A percentile compares a stretch with the other conserved stretches of the same genome.
These are phyloP conservation scores for Hyla sarda DNA, from an alignment of 2,113 vertebrate genomes.

Conservation along the genomic window DNA sequence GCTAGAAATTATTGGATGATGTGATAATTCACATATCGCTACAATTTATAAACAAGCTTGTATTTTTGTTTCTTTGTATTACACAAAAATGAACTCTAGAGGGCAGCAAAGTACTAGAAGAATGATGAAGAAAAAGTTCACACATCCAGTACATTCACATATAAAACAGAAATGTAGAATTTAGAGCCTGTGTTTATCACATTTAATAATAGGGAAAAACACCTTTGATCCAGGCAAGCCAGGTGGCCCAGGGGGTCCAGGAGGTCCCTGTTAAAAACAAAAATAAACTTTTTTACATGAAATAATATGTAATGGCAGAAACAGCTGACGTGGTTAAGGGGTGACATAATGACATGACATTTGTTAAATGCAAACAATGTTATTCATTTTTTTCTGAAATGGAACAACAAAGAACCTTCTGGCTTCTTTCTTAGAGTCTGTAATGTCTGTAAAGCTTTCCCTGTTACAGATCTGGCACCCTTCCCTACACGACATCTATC, in stretches of 20 bases:
- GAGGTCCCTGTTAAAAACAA: conserved; percentile 84
- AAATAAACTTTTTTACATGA: conserved; percentile 12
- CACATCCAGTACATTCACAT: too few relatives aligned
- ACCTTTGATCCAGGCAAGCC: conserved; percentile 92
- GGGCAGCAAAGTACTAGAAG: not conserved
- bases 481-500: not conserved
- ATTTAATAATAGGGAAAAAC: conserved; percentile 61
- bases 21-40: too few relatives aligned
- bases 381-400: not conserved
- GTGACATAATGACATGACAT: not conserved
- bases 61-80: conserved; percentile 9
- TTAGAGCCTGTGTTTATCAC: not conserved
- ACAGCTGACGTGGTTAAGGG: not conserved
- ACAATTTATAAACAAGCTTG: not conserved
- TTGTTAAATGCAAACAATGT: not conserved
- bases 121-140: not conserved
- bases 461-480: not conserved
- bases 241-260: conserved; percentile 84
- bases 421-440: not conserved
- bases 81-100: not conserved
- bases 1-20: too few relatives aligned
- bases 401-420: not conserved
- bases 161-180: not conserved
- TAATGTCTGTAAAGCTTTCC: not conserved
- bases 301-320: not conserved